A percentile compares a stretch with the other conserved stretches of the same genome.
Evolutionary conservation across 2,113 vertebrate species (phyloP).

Genomic region (Thryonomys swinderianus): DNA sequence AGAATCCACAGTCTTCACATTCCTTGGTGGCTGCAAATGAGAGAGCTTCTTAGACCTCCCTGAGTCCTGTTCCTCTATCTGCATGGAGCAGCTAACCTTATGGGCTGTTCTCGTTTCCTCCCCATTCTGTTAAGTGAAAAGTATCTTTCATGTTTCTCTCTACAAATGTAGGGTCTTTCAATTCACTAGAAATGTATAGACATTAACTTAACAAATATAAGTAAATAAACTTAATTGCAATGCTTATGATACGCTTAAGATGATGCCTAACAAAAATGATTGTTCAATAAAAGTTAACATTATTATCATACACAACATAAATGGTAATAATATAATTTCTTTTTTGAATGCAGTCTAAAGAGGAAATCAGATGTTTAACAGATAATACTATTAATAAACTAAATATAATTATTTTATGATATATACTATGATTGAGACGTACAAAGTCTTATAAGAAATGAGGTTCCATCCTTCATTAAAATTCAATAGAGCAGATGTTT

Average conservation of each 20-base stretch:
- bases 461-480: slow-evolving; percentile 29
- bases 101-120: neutral
- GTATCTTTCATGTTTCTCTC: neutral
- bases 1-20: neutral
- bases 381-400: neutral
- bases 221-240: neutral
- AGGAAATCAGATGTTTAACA: neutral
- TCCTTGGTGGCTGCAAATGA: neutral
- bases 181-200: neutral
- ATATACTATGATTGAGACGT: neutral
- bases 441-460: slow-evolving; percentile 17
- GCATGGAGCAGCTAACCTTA: neutral
- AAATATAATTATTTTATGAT: neutral
- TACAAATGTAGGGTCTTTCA: neutral
- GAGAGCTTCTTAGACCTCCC: neutral
- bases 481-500: neutral
- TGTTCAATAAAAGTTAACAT: neutral
- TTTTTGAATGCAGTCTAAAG: neutral
- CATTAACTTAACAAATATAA: neutral
- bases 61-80: neutral
- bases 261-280: neutral
- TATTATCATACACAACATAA: neutral
- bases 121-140: neutral
- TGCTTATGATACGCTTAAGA: neutral
- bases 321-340: neutral